phyloP scores from a whole-genome alignment of 2,113 vertebrate species.

The Hippocampus comes region DNA sequence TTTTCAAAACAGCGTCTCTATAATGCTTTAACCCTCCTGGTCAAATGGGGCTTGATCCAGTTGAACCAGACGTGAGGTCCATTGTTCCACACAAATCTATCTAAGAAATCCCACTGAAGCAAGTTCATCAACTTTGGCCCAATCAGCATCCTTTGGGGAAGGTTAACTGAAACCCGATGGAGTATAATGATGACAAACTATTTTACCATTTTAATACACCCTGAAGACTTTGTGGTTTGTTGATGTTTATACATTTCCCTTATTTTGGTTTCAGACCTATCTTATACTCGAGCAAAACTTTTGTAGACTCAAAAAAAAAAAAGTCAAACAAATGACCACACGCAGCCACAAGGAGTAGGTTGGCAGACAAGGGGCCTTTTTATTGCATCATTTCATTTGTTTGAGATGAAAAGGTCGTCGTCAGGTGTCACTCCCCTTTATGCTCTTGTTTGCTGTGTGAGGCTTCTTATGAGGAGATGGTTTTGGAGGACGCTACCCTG shows the following conservation, averaged over 20 bases:
- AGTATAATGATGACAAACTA: not conserved
- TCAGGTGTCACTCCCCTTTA: not conserved
- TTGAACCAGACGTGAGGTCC: too few relatives aligned
- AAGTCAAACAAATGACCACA: not conserved
- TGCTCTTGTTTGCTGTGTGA: slow-evolving; percentile 9
- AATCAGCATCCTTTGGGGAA: too few relatives aligned
- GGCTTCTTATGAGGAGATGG: not conserved
- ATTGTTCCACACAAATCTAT: too few relatives aligned
- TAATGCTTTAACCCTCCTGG: too few relatives aligned
- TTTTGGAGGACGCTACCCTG: slow-evolving; percentile 48
- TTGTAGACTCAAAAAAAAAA: slow-evolving; percentile 10
- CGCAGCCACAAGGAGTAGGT: not conserved
- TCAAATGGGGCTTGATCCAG: too few relatives aligned
- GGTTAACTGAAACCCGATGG: not conserved
- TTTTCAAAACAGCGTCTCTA: too few relatives aligned
- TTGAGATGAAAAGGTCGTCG: slow-evolving; percentile 14
- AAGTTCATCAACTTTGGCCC: too few relatives aligned
- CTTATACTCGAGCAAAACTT: not conserved
- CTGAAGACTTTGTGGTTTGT: not conserved
- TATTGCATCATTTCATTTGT: slow-evolving; percentile 42
- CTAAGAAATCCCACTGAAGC: too few relatives aligned
- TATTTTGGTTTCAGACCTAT: not conserved
- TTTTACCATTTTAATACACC: not conserved
- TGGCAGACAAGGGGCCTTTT: slow-evolving; percentile 31
- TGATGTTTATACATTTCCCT: not conserved